Conservation (phyloP, 2,888 invertebrate species). For the Agonopterix arenella region DNA sequence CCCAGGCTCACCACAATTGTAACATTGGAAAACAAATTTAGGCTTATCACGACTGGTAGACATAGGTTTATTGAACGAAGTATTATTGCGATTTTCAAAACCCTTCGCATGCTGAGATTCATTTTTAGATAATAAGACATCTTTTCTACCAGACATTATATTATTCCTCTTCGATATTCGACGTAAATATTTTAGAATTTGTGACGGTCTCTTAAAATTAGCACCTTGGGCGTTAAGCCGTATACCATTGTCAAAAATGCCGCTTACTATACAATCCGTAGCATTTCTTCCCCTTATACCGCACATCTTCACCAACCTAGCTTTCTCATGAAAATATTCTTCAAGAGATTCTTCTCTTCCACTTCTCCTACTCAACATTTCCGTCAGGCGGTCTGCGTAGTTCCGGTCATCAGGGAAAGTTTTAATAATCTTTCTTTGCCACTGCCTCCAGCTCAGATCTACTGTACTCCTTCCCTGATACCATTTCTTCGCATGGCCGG, state of each 20-base stretch:
- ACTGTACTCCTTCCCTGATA: slow-evolving; percentile 13
- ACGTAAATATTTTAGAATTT: slow-evolving; percentile 5
- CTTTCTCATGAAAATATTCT: slow-evolving; percentile 13
- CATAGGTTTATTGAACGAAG: neutral
- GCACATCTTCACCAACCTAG: slow-evolving; percentile 10
- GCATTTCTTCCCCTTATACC: slow-evolving; percentile 9
- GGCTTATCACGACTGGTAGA: neutral
- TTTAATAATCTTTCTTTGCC: slow-evolving; percentile 13
- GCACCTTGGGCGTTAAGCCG: slow-evolving; percentile 7
- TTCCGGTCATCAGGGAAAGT: slow-evolving; percentile 17
- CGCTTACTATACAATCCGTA: slow-evolving; percentile 9
- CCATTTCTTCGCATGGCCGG: slow-evolving; percentile 16
- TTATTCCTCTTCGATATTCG: slow-evolving; percentile 1
- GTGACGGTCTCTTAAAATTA: slow-evolving; percentile 1
- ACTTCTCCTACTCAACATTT: slow-evolving; percentile 14
- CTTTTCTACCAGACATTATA: neutral
- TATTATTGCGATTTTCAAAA: neutral
- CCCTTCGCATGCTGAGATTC: neutral
- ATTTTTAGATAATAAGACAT: neutral
- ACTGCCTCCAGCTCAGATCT: slow-evolving; percentile 14
- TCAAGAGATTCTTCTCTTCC: slow-evolving; percentile 13
- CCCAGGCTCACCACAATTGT: neutral
- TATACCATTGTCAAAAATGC: slow-evolving; percentile 9
- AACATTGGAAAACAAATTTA: neutral
- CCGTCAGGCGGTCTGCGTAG: slow-evolving; percentile 12